Percentiles rank a stretch among this genome's conserved stretches.
These are phyloP conservation scores for Sebastes oblongus DNA, from an alignment of 2,797 vertebrate genomes.

Conservation along the genomic window DNA sequence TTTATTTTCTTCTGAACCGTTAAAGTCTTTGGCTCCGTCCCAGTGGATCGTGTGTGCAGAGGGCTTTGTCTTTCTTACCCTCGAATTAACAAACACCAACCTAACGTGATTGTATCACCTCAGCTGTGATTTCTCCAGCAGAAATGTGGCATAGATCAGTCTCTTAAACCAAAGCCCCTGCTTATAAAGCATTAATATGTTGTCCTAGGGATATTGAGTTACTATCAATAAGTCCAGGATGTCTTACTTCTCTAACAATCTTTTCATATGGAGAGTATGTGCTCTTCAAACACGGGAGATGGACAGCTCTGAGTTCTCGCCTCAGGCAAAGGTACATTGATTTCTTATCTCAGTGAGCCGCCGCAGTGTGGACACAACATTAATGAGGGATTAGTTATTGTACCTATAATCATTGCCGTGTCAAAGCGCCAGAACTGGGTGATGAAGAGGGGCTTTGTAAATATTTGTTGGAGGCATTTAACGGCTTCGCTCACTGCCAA, in stretches of 20 bases:
- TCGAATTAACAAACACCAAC: constrained; percentile 30
- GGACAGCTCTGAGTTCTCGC: constrained; percentile 56
- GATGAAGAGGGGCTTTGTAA: constrained; percentile 49
- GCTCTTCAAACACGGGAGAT: constrained; percentile 40
- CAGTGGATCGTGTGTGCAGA: constrained; percentile 17
- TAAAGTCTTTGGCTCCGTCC: constrained; percentile 30
- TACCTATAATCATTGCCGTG: constrained; percentile 43
- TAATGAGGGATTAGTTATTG: constrained; percentile 69
- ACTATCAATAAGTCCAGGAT: constrained; percentile 11
- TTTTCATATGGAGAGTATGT: constrained; percentile 31
- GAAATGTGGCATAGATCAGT: background rate
- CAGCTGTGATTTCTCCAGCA: background rate
- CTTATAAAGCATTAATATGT: background rate
- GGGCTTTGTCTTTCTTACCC: constrained; percentile 15
- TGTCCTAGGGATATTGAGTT: background rate
- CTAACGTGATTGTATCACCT: constrained; percentile 49
- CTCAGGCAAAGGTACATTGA: constrained; percentile 57
- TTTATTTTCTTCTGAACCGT: constrained; percentile 43
- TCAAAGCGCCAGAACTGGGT: constrained; percentile 39
- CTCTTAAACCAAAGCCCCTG: background rate
- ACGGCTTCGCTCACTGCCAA: constrained; percentile 13
- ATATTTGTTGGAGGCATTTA: constrained; percentile 50
- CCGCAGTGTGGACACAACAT: constrained; percentile 44
- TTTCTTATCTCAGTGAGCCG: constrained; percentile 52
- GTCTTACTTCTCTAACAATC: constrained; percentile 1